phyloP scores from a whole-genome alignment of 2,797 vertebrate species.

The Sebastes diaconus region DNA sequence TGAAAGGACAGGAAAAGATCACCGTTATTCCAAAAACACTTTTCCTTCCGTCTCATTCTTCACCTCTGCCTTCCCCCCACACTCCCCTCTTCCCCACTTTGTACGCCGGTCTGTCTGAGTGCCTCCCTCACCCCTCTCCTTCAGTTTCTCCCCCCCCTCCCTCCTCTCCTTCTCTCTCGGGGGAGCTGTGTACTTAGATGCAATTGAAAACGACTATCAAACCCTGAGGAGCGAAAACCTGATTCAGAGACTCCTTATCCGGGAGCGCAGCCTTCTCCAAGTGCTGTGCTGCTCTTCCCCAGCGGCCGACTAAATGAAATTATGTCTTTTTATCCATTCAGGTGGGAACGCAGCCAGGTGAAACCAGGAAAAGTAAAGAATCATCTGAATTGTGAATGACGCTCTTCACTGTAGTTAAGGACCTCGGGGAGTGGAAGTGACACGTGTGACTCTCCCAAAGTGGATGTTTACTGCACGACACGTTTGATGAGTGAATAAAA shows the following conservation, averaged over 20 bases:
- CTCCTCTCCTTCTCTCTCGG: slow-evolving; percentile 21
- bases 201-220: slow-evolving; percentile 75
- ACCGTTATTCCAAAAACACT: not conserved
- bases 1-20: not conserved
- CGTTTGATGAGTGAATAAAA: slow-evolving; percentile 43
- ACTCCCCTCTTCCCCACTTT: slow-evolving; percentile 21
- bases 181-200: slow-evolving; percentile 71
- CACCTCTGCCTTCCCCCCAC: slow-evolving; percentile 1
- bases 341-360: slow-evolving; percentile 57
- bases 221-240: slow-evolving; percentile 62
- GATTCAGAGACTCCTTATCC: slow-evolving; percentile 71
- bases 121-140: slow-evolving; percentile 16
- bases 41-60: slow-evolving; percentile 6
- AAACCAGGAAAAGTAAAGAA: slow-evolving; percentile 48
- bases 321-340: slow-evolving; percentile 68
- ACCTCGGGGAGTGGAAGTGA: slow-evolving; percentile 27
- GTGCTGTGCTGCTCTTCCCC: slow-evolving; percentile 49
- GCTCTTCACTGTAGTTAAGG: slow-evolving; percentile 31
- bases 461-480: slow-evolving; percentile 41
- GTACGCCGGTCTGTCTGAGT: slow-evolving; percentile 33
- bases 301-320: slow-evolving; percentile 66
- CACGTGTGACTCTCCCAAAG: slow-evolving; percentile 41
- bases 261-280: slow-evolving; percentile 40
- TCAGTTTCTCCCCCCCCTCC: slow-evolving; percentile 11
- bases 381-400: slow-evolving; percentile 58